Evolutionary conservation across 1,140 invertebrate species (phyloP), one percentile per base, ranked within the genome.

Genomic region (Zaprionus nigranus): DNA sequence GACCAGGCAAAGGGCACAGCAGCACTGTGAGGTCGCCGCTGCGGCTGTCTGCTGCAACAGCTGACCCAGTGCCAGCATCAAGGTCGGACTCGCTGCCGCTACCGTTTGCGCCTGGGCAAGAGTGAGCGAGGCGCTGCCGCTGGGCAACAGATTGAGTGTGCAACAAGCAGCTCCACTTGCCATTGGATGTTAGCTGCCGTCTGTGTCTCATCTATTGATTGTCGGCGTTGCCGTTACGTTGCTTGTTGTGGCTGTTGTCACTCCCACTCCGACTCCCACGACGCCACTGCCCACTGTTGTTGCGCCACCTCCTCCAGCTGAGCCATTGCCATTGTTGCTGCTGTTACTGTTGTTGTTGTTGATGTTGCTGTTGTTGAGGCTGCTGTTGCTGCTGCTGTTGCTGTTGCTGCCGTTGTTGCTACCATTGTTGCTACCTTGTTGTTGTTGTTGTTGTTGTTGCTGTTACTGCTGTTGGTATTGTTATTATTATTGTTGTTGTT

Each of bases 171-270:
- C 7, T 38, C n/a, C 59, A 20, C 60, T 34, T 26, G 59, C 66
- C 49, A 74, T 68, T 91, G 75, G 82, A 79, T 85, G 91, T 92
- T 92, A 92, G 87, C 90, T 92, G 66, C 34, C 66, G 54, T 80
- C 81, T 83, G 75, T 67, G 79, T 92, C 90, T 92, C 90, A 92
- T 92, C 90, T 92, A 63, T 92, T 92, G 75, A 92, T 90, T 53
- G 86, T 87, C 49, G 90, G 78, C 58, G 85, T 82, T 17, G 84
- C 79, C 36, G 75, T 79, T 43, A 69, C 65, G 28, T 78, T 75
- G 43, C 60, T 64, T 34, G 79, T 60, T 28, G 71, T 68, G 15
- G 62, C 73, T 7, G 43, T 71, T 34, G 64, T 68, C 11, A 64
- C 65, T 54, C 62, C 66, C 1, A 56, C 53, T 36, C 73, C 77